Percentiles rank a stretch among this genome's conserved stretches.
Conservation (phyloP, 2,113 vertebrate genomes). For the Rhinoderma darwinii region DNA sequence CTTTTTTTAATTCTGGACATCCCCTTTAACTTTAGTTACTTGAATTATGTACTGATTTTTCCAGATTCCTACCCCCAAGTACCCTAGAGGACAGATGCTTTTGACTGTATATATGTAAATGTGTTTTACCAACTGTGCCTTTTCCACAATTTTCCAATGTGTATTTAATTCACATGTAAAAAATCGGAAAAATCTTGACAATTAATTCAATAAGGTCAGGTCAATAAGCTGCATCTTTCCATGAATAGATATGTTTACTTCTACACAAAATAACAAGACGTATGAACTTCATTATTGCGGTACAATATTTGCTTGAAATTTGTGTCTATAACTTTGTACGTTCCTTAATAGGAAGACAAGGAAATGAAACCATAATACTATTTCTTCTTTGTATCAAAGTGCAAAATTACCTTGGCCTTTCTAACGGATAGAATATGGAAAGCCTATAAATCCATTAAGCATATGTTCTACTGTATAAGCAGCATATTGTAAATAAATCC, state of each 20-base stretch:
- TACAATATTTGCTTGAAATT: background rate
- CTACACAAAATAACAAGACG: background rate
- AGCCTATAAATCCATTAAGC: background rate
- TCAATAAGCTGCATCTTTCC: background rate
- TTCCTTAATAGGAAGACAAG: background rate
- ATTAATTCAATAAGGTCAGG: too few relatives aligned
- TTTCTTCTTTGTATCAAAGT: constrained; percentile 17
- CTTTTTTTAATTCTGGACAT: too few relatives aligned
- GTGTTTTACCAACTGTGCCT: too few relatives aligned
- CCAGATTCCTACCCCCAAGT: background rate
- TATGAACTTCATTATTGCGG: background rate
- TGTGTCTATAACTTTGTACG: background rate
- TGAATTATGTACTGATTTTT: too few relatives aligned
- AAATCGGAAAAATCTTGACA: too few relatives aligned
- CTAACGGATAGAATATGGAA: background rate
- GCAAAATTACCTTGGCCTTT: constrained; percentile 13
- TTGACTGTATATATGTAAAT: background rate
- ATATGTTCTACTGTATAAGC: background rate
- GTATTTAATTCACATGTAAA: too few relatives aligned
- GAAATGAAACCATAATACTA: background rate
- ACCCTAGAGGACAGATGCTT: background rate
- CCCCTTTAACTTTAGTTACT: too few relatives aligned
- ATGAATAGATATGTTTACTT: background rate
- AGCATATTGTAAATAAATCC: constrained; percentile 7
- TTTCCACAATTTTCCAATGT: background rate